Conservation (phyloP, 2,113 vertebrate species). For the Crotalus horridus region DNA sequence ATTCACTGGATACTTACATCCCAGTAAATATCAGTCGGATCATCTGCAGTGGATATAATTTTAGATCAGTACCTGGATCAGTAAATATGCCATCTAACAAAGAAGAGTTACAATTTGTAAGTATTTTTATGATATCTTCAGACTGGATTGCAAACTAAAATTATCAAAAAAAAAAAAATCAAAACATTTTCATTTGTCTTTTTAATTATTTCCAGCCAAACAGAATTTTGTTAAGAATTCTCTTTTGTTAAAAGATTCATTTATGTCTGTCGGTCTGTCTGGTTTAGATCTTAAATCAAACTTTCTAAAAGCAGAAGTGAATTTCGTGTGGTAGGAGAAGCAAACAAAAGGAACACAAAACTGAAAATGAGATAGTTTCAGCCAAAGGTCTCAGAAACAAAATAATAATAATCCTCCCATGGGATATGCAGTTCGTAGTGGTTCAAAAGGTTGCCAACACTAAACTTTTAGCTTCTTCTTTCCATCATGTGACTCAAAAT, state of each 20-base stretch:
- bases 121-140: not conserved
- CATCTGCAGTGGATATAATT: slow-evolving; percentile 31
- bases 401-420: not conserved
- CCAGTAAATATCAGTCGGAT: slow-evolving; percentile 43
- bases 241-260: not conserved
- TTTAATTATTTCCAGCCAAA: not conserved
- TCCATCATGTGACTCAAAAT: not conserved
- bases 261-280: not conserved
- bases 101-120: not conserved
- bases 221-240: not conserved
- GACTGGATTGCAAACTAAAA: not conserved
- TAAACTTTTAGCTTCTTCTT: not conserved
- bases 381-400: not conserved
- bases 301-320: not conserved
- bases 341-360: not conserved
- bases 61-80: slow-evolving; percentile 51
- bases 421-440: not conserved
- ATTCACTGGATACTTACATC: slow-evolving; percentile 31
- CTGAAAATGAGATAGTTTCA: not conserved
- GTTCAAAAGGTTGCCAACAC: not conserved
- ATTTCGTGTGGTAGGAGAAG: not conserved
- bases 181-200: not conserved
- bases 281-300: not conserved
- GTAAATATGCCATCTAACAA: slow-evolving; percentile 39
- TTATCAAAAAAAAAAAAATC: not conserved